Evolutionary conservation across 1,140 invertebrate species (phyloP), one percentile per base, ranked within the genome.

Genomic region (Pantala flavescens): DNA sequence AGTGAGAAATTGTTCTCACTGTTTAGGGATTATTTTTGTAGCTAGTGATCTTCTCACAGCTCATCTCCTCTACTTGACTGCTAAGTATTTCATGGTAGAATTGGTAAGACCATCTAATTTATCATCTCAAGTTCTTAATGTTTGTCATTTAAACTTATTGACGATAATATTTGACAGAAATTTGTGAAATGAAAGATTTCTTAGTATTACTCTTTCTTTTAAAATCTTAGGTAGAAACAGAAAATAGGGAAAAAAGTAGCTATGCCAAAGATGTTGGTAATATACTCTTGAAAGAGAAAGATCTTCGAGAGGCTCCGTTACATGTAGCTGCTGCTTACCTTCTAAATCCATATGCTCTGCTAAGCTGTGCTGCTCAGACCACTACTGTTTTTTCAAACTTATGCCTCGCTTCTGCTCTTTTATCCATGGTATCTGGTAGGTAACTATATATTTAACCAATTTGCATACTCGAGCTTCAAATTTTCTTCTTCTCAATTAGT

Each of bases 381-480:
- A 97, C 96, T 7, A 95, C 93, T 19, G 91, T 95, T 12, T 90
- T 98, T 77, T 90, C 91, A 74, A 99, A 98, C 84, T 83, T 97
- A 12, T 86, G 94, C 28, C 83, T 93, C 55, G 88, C 94, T 14
- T 77, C 89, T 3, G 86, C 89, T 43, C 82, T 97, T 23, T 87
- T 88, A 77, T 86, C 86, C 24, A 89, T 93, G 81, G 84, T 90
- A 24, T 89, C 88, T 83, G 88, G 90, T 79, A 85, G 76, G 74
- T 74, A 70, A 12, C n/a, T 36, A n/a, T 36, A 24, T 5, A 71
- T 10, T 71, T n/a, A n/a, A n/a, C n/a, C n/a, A 71, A 11, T 71
- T 11, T 71, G 9, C 10, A 71, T n/a, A n/a, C n/a, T n/a, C n/a
- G n/a, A n/a, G n/a, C n/a, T n/a, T n/a, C n/a, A n/a, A n/a, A n/a